Base-by-base conservation (phyloP, 1,140 invertebrate genomes). In the Schmidtea mediterranea region DNA sequence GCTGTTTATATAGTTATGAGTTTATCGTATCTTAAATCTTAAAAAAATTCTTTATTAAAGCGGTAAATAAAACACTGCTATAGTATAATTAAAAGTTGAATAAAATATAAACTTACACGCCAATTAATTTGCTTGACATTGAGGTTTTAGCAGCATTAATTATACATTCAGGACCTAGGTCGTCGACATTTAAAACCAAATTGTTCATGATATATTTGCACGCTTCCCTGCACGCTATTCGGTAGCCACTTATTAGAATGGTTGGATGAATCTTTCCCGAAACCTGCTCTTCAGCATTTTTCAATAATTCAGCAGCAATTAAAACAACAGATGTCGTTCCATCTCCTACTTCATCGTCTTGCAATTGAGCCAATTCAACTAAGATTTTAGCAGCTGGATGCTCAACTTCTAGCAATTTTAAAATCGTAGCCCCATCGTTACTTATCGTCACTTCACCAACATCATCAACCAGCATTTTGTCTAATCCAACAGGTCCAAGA, bases 401-500 rank as follows among this genome's bases (percentile, higher is more conserved):
- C 67, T 98, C 90, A 8, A 98, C 90, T 68, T 97, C 90, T 43
- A 98, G 67, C 52, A 95, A 71, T 59, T 81, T 81, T 36, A 95
- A 71, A 62, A 95, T 98, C 10, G 92, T 98, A 36, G 92, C 92
- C 45, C 92, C 92, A 71, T 98, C 92, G 72, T 98, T 98, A 6
- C 90, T 98, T 36, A 98, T 81, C 21, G 87, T 97, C 0, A 98
- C 82, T 75, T 97, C 79, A 57, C 92, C 92, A 71, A 98, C 89
- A 60, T 98, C 90, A 72, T 98, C 90, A 0, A 98, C 89, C 53
- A 98, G 66, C 92, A 98, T 98, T 74, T 98, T 98, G 63, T 98
- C 92, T 47, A 98, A 71, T 12, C 92, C 92, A 23, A 97, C 82
- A 0, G 92, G 92, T 0, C 92, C 92, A 48, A 98, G 67, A 2